Base-by-base conservation (phyloP, 1,140 invertebrate species). In the Conus betulinus region DNA sequence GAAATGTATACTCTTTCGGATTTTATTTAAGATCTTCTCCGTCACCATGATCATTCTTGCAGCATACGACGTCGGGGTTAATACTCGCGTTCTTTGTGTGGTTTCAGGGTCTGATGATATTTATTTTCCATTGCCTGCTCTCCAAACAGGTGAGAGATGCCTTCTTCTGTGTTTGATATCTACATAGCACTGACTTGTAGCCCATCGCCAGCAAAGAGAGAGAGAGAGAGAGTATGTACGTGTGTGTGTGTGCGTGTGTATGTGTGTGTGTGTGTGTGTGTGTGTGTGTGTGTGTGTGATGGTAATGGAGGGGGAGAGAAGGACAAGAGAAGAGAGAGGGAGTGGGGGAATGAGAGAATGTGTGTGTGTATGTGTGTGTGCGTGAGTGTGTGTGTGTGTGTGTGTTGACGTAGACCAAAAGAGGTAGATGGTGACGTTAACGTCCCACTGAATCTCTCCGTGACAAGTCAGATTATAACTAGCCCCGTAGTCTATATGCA, bases 51-150 rank as follows among this genome's bases (percentile, higher is more conserved):
- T 39, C 39, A 39, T 39, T 39, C 39, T 39, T 39, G 39, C 39
- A 39, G 39, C 39, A 3, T 39, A 39, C 39, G 39, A 39, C 39
- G 39, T 39, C 0, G 39, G 39, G 39, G 39, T 39, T 39, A 39
- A 39, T 4, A 60, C 1, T 60, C 4, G 0, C 57, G 57, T 11
- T 60, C 8, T 60, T 23, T 20, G 52, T 87, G 60, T 23, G 85
- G 78, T 93, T 92, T 88, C 90, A 93, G 92, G 93, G 93, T 5
- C 86, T 93, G 17, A 90, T 93, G 53, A 91, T 93, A 39, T 93
- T 93, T 85, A 20, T 93, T 20, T 88, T 93, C 60, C 89, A 93
- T 53, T 92, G 91, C 83, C 84, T 92, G 17, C 74, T 91, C 5
- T 91, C 90, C 20, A 90, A 84, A 86, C 27, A 90, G 84, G 93